A percentile compares a stretch with the other conserved stretches of the same genome.
Conservation (phyloP, 2,888 invertebrate genomes). For the Imbricaverruca yamaguchii region DNA sequence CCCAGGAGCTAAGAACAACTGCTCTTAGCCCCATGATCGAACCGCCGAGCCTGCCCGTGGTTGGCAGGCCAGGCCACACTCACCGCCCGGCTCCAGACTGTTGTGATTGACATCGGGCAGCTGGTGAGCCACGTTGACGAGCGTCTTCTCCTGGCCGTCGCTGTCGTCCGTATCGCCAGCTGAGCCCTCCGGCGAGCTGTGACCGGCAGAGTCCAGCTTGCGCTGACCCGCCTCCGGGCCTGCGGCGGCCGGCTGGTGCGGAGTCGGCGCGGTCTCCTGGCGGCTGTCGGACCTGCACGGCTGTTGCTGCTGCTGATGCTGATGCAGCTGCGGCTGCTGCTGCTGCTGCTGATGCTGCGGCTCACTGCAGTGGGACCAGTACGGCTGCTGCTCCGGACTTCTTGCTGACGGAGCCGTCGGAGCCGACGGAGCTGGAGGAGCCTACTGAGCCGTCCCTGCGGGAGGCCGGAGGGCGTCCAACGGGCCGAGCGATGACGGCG, state of each 20-base stretch:
- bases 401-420: not conserved
- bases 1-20: too few species aligned
- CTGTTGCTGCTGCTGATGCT: not conserved
- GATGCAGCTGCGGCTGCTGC: not conserved
- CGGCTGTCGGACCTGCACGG: not conserved
- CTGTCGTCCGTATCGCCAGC: not conserved
- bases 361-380: not conserved
- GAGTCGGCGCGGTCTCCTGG: not conserved
- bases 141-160: not conserved
- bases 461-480: not conserved
- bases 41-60: too few species aligned
- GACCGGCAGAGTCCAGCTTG: not conserved
- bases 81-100: not conserved
- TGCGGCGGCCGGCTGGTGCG: not conserved
- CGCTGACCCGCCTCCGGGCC: not conserved
- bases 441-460: not conserved
- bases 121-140: not conserved
- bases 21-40: too few species aligned
- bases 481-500: not conserved
- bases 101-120: slow-evolving; percentile 8
- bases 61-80: too few species aligned
- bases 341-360: not conserved
- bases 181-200: not conserved
- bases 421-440: not conserved
- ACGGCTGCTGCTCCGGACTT: not conserved